Percentiles rank a stretch among this genome's conserved stretches.
These are phyloP conservation scores for Nasalis larvatus DNA, from an alignment of 2,113 vertebrate genomes.

Conservation along the genomic window DNA sequence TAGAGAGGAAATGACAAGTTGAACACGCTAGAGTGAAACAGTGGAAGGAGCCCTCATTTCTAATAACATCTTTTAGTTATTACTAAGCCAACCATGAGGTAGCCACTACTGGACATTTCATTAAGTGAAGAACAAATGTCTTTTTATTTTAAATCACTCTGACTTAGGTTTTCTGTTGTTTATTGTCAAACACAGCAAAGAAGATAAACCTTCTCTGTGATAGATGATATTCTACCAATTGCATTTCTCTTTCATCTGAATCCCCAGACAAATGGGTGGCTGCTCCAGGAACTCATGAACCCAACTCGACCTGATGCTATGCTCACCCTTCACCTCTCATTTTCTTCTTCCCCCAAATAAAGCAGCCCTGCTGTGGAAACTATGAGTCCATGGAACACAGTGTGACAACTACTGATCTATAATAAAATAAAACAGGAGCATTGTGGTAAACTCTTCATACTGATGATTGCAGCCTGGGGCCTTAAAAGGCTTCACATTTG, in stretches of 20 bases:
- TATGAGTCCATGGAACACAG: no score
- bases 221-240: background rate
- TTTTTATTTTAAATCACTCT: background rate
- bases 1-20: no score
- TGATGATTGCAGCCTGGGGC: accelerated
- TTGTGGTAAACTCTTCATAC: background rate
- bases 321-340: background rate
- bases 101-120: no score
- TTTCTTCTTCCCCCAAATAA: background rate
- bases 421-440: no score
- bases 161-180: background rate
- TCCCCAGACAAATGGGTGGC: background rate
- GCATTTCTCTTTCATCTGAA: background rate
- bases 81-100: no score
- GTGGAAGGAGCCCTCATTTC: background rate
- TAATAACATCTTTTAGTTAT: no score
- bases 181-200: background rate
- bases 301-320: no score
- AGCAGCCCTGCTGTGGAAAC: no score
- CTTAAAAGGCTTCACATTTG: background rate
- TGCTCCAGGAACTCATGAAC: background rate
- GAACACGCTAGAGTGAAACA: background rate
- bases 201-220: background rate
- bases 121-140: background rate
- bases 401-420: background rate